Evolutionary conservation across 2,888 invertebrate species (phyloP).

Genomic region (Apocheima hispidaria): DNA sequence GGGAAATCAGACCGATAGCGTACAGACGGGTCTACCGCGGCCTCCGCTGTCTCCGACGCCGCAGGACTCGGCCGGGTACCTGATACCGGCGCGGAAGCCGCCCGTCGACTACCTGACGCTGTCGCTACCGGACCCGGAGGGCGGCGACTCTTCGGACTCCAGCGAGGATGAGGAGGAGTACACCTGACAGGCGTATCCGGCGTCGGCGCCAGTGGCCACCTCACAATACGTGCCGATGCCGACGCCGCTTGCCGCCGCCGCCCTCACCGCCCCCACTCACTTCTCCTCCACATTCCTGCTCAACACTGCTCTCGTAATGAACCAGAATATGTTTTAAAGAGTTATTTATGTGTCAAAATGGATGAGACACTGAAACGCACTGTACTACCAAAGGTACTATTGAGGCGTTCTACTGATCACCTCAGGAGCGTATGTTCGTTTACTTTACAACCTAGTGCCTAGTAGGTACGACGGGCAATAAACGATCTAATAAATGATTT

Average conservation of each 20-base stretch:
- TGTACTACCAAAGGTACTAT: no score
- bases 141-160: slow-evolving; percentile 68
- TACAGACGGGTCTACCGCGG: slow-evolving; percentile 70
- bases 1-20: slow-evolving; percentile 59
- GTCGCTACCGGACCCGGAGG: slow-evolving; percentile 76
- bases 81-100: slow-evolving; percentile 86
- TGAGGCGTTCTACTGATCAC: not conserved
- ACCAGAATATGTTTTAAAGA: slow-evolving; percentile 57
- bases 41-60: slow-evolving; percentile 86
- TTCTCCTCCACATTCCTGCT: slow-evolving; percentile 70
- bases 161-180: slow-evolving; percentile 74
- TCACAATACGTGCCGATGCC: slow-evolving; percentile 70
- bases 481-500: not conserved
- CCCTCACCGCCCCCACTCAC: slow-evolving; percentile 33
- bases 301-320: slow-evolving; percentile 48
- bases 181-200: slow-evolving; percentile 67
- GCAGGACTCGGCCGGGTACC: slow-evolving; percentile 89
- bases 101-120: slow-evolving; percentile 85
- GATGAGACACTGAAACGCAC: not conserved
- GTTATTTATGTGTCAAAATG: not conserved
- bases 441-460: no score
- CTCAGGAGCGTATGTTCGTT: no score
- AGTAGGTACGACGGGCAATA: not conserved
- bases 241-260: slow-evolving; percentile 55
- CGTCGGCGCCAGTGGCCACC: slow-evolving; percentile 43